Evolutionary conservation across 2,113 vertebrate species (phyloP).

Genomic region (Apteryx owenii): DNA sequence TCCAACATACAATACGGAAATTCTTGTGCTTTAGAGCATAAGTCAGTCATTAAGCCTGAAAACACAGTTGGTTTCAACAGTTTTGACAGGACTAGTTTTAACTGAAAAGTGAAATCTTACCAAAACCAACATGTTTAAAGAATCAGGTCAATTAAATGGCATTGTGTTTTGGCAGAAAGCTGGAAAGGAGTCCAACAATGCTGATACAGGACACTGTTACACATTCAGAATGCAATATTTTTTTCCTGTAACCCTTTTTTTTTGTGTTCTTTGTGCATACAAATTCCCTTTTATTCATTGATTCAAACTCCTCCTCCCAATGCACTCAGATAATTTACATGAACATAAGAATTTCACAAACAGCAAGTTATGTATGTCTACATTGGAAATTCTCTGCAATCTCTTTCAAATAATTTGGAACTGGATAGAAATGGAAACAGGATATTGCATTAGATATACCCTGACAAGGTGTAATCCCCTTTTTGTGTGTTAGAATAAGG

Average conservation of each 20-base stretch:
- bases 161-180: neutral
- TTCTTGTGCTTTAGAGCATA: neutral
- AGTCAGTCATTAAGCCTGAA: neutral
- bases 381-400: neutral
- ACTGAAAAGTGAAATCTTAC: neutral
- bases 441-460: neutral
- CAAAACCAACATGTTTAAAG: neutral
- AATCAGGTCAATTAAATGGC: neutral
- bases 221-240: neutral
- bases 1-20: neutral
- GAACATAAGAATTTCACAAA: neutral
- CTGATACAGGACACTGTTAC: neutral
- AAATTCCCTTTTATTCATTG: neutral
- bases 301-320: rapidly evolving
- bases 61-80: neutral
- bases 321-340: neutral
- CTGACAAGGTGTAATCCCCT: neutral
- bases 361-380: neutral
- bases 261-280: neutral
- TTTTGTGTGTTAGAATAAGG: neutral
- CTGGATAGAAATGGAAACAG: neutral
- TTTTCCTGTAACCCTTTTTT: neutral
- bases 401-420: neutral
- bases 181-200: neutral
- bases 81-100: neutral